These are phyloP conservation scores for Chromis chromis DNA, from an alignment of 2,797 vertebrate species.

Conservation along the genomic window DNA sequence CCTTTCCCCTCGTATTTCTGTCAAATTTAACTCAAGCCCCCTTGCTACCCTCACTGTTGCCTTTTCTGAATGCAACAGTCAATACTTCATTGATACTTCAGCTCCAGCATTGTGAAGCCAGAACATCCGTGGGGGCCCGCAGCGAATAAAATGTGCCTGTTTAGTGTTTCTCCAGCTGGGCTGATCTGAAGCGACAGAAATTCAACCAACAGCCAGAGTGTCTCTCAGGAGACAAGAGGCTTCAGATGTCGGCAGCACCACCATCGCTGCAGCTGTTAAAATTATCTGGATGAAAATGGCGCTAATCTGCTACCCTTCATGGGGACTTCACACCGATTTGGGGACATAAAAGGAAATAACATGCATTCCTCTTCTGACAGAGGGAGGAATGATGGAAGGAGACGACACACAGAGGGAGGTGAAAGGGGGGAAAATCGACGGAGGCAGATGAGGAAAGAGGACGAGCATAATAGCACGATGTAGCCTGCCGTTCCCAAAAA, in stretches of 20 bases:
- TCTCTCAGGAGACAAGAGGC: conserved; percentile 79
- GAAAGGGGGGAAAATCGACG: conserved; percentile 66
- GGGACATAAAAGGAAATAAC: conserved; percentile 77
- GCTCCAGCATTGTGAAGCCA: conserved; percentile 66
- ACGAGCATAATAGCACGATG: conserved; percentile 53
- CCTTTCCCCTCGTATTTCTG: background rate
- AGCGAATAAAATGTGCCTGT: conserved; percentile 76
- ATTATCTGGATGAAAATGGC: conserved; percentile 82
- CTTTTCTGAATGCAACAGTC: conserved; percentile 64
- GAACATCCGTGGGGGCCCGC: conserved; percentile 65
- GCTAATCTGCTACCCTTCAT: conserved; percentile 81
- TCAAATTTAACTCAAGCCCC: conserved; percentile 46
- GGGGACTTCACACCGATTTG: conserved; percentile 69
- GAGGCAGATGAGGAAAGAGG: conserved; percentile 50
- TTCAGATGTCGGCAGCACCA: conserved; percentile 76
- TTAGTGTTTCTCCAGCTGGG: conserved; percentile 83
- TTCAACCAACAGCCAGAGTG: conserved; percentile 79
- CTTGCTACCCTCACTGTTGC: conserved; percentile 29
- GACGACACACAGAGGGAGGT: conserved; percentile 52
- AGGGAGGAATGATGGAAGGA: conserved; percentile 50
- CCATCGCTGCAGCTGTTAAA: conserved; percentile 84
- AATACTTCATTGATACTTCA: conserved; percentile 70
- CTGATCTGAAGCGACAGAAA: conserved; percentile 82
- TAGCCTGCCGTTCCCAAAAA: conserved; percentile 76
- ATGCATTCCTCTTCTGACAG: conserved; percentile 57